Evolutionary conservation across 2,888 invertebrate genomes (phyloP).

Genomic region (Camptogramma bilineatum): DNA sequence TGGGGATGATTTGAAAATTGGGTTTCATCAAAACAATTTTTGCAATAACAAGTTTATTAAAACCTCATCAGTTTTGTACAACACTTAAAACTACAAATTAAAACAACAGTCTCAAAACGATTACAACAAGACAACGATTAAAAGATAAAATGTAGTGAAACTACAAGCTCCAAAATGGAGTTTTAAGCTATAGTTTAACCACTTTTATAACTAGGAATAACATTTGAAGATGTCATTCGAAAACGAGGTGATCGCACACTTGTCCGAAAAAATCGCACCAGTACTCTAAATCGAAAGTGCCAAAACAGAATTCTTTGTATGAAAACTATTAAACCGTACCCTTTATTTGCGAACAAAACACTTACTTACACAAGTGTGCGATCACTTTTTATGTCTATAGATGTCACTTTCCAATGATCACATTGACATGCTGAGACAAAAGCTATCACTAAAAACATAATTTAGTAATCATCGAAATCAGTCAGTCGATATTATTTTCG

Average conservation of each 20-base stretch:
- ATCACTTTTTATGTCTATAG: too few species aligned
- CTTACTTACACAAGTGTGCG: background rate
- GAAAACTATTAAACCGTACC: too few species aligned
- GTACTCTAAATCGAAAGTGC: too few species aligned
- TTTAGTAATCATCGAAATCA: background rate
- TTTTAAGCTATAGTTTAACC: background rate
- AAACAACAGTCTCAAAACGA: slow-evolving; percentile 50
- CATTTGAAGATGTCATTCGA: background rate
- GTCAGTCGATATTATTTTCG: background rate
- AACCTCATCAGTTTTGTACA: slow-evolving; percentile 72
- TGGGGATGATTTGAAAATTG: background rate
- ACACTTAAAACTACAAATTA: slow-evolving; percentile 69
- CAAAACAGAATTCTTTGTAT: too few species aligned
- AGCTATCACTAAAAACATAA: background rate
- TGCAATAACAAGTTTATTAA: slow-evolving; percentile 56
- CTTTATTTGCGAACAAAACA: too few species aligned
- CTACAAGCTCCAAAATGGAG: background rate
- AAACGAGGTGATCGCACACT: background rate
- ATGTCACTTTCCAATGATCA: too few species aligned
- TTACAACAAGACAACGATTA: slow-evolving; percentile 42
- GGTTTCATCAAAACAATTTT: slow-evolving; percentile 11
- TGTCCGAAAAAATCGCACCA: background rate
- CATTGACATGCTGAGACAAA: too few species aligned
- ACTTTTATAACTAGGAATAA: background rate
- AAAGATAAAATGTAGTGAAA: background rate